A percentile compares a stretch with the other conserved stretches of the same genome.
These are phyloP conservation scores for Cheilosia pagana DNA, from an alignment of 2,888 invertebrate genomes.

Conservation along the genomic window DNA sequence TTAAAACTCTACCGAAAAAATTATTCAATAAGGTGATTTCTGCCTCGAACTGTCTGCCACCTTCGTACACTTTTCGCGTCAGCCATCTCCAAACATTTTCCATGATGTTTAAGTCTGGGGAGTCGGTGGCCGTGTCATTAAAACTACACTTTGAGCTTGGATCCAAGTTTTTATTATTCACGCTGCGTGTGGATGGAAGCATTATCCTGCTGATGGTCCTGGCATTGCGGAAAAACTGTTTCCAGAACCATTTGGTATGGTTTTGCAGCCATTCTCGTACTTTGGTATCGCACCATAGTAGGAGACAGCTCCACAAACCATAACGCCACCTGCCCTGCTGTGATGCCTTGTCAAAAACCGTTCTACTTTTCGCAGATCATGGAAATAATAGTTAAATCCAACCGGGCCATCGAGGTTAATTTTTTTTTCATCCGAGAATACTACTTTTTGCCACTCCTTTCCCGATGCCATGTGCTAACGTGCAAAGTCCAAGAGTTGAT, in stretches of 20 bases:
- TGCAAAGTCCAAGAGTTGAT: no score
- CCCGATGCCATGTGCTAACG: no score
- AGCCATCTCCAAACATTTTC: no score
- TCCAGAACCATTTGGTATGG: slow-evolving; percentile 33
- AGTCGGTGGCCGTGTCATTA: slow-evolving; percentile 44
- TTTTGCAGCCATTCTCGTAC: slow-evolving; percentile 35
- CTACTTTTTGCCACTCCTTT: no score
- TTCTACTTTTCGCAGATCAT: no score
- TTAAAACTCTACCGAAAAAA: no score
- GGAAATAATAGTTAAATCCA: no score
- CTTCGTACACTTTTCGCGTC: slow-evolving; percentile 45
- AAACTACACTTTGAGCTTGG: slow-evolving; percentile 38
- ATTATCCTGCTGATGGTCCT: slow-evolving; percentile 38
- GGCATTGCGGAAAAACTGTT: slow-evolving; percentile 52
- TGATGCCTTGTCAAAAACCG: no score
- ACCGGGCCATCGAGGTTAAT: no score
- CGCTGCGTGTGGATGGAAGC: slow-evolving; percentile 6
- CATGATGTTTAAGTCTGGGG: no score
- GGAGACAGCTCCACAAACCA: slow-evolving; percentile 56
- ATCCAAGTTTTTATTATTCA: slow-evolving; percentile 54
- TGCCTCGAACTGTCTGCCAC: slow-evolving; percentile 39
- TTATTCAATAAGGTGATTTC: neutral
- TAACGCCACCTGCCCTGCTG: slow-evolving; percentile 13
- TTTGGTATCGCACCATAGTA: slow-evolving; percentile 47
- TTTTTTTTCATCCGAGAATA: no score